Conservation (phyloP, 2,113 vertebrate species). For the Greenwoodochromis staneri region DNA sequence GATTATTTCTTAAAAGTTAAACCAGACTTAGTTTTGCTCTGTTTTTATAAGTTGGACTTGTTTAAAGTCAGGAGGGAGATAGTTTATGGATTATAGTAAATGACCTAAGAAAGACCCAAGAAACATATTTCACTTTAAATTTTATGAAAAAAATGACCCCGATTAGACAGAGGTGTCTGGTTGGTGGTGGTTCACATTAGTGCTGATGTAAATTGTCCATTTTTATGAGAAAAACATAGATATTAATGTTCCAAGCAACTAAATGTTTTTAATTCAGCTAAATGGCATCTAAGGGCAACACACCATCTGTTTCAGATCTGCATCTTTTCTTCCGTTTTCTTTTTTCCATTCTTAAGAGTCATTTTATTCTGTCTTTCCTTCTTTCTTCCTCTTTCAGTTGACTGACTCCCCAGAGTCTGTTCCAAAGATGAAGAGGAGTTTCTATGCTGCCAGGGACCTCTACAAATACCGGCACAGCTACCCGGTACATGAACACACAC, state of each 20-base stretch:
- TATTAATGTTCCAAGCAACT: slow-evolving; percentile 1
- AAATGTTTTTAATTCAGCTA: not conserved
- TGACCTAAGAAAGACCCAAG: not conserved
- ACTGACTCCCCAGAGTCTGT: slow-evolving; percentile 73
- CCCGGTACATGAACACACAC: slow-evolving; percentile 75
- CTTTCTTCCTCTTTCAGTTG: slow-evolving; percentile 63
- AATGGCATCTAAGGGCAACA: not conserved
- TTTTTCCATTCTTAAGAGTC: not conserved
- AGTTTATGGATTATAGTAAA: not conserved
- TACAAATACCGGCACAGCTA: slow-evolving; percentile 98
- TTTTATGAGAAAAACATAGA: not conserved
- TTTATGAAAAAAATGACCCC: not conserved
- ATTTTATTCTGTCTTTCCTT: not conserved
- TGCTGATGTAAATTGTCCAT: slow-evolving; percentile 3
- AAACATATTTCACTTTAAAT: not conserved
- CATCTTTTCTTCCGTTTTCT: not conserved
- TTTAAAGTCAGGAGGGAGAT: not conserved
- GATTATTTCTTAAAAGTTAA: not conserved
- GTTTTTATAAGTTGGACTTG: not conserved
- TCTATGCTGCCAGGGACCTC: slow-evolving; percentile 93
- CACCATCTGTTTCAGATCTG: not conserved
- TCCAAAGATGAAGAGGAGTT: slow-evolving; percentile 95
- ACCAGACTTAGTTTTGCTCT: not conserved
- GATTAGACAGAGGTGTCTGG: not conserved
- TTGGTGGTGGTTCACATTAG: not conserved